phyloP scores from a whole-genome alignment of 2,113 vertebrate species.

The Micromys minutus region DNA sequence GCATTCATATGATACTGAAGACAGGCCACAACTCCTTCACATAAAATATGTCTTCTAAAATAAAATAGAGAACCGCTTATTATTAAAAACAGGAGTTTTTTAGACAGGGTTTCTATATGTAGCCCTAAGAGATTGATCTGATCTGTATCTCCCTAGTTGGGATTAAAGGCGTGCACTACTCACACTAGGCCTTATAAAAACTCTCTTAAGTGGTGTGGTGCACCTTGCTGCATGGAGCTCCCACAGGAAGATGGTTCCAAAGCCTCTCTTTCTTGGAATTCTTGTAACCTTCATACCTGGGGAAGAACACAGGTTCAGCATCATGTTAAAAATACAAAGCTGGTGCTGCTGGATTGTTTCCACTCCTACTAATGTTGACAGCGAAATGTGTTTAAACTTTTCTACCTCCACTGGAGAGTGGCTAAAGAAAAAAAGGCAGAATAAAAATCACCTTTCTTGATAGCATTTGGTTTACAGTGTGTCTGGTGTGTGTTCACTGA shows the following conservation, averaged over 20 bases:
- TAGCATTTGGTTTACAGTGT: background rate
- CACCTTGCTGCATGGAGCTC: background rate
- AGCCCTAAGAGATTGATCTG: background rate
- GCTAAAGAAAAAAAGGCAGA: background rate
- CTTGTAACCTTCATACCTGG: accelerated
- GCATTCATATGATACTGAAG: accelerated
- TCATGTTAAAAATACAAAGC: background rate
- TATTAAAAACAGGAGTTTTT: background rate
- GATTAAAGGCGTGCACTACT: background rate
- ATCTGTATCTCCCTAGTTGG: background rate
- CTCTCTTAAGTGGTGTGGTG: background rate
- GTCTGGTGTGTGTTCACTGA: background rate
- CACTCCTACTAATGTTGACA: background rate
- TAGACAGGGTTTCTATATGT: background rate
- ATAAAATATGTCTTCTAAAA: background rate
- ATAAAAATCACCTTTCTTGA: background rate
- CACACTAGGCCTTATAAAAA: background rate
- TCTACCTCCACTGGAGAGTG: accelerated
- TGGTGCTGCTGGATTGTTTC: background rate
- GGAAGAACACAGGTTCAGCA: background rate
- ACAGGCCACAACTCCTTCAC: no score
- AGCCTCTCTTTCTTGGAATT: background rate
- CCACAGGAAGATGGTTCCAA: no score
- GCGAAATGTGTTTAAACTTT: background rate
- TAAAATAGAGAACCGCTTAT: background rate